Conservation (phyloP, 1,140 invertebrate genomes). For the Stegodyphus dumicola region DNA sequence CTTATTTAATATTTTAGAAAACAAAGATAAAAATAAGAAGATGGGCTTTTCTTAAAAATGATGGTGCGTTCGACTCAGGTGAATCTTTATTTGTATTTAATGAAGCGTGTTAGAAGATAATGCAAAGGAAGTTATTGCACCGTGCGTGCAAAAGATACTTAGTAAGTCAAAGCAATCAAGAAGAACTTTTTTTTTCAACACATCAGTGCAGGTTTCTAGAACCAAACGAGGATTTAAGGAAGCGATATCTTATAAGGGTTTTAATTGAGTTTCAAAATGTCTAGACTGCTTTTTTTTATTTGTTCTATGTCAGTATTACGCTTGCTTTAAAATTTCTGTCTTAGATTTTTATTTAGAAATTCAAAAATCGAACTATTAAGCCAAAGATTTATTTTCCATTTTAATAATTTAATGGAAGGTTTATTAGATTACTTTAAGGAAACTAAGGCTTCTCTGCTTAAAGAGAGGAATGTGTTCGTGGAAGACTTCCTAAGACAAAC, state of each 20-base stretch:
- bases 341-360: no score
- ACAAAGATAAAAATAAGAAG: no score
- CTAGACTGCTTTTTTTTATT: neutral
- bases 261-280: neutral
- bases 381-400: no score
- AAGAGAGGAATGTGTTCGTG: no score
- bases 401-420: no score
- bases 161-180: neutral
- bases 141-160: neutral
- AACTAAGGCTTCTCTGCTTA: no score
- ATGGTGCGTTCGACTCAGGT: neutral
- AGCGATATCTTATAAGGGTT: neutral
- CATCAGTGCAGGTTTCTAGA: neutral
- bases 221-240: neutral
- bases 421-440: no score
- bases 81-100: neutral
- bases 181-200: neutral
- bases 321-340: no score
- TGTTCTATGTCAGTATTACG: no score
- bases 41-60: neutral
- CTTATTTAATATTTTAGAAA: neutral
- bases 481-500: no score
- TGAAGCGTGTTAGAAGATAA: neutral
- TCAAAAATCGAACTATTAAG: no score
- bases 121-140: neutral